Evolutionary conservation across 2,888 invertebrate species (phyloP).

Genomic region (Saturnia japonica): DNA sequence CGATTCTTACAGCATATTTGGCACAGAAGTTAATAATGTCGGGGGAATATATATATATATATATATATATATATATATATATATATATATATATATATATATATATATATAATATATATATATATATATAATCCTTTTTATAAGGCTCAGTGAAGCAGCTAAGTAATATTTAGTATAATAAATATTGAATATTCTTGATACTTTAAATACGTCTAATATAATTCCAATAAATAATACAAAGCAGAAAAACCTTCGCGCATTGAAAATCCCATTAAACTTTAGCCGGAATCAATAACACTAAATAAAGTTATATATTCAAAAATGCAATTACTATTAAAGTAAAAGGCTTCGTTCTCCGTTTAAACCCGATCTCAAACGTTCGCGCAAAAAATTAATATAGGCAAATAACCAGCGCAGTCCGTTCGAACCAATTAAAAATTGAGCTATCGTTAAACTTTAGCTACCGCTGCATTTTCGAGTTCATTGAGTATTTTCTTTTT

Average conservation of each 20-base stretch:
- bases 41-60: too few relatives aligned
- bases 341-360: slow-evolving; percentile 32
- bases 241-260: background rate
- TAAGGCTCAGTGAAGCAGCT: too few relatives aligned
- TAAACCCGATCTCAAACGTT: slow-evolving; percentile 38
- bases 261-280: slow-evolving; percentile 26
- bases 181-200: background rate
- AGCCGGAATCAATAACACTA: slow-evolving; percentile 25
- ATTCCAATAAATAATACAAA: slow-evolving; percentile 16
- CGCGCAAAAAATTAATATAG: slow-evolving; percentile 44
- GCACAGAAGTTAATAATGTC: too few relatives aligned
- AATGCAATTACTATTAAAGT: slow-evolving; percentile 40
- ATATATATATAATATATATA: too few relatives aligned
- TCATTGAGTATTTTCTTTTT: slow-evolving; percentile 30
- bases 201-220: background rate
- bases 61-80: too few relatives aligned
- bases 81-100: too few relatives aligned
- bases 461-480: slow-evolving; percentile 30
- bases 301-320: slow-evolving; percentile 31
- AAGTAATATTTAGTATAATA: too few relatives aligned
- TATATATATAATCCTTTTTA: too few relatives aligned
- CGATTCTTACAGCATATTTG: too few relatives aligned
- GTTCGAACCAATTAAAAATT: slow-evolving; percentile 46
- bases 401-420: slow-evolving; percentile 31
- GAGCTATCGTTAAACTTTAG: slow-evolving; percentile 39